Conservation (phyloP, 2,113 vertebrate genomes). For the Vimba vimba region DNA sequence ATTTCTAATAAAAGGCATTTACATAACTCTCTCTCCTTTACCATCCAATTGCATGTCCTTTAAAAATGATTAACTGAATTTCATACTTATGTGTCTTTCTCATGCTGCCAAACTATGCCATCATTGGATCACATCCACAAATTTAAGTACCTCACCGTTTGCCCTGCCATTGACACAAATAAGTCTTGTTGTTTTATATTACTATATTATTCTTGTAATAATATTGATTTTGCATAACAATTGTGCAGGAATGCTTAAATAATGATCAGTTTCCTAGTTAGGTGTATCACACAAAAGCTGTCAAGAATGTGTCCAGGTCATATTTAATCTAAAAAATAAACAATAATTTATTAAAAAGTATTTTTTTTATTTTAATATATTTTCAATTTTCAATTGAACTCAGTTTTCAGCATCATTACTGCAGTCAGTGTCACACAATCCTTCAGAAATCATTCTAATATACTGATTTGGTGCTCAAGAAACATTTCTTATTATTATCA, state of each 20-base stretch:
- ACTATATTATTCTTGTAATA: no score
- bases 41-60: not conserved
- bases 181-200: no score
- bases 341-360: no score
- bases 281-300: no score
- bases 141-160: not conserved
- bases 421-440: not conserved
- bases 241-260: no score
- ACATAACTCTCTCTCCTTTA: constrained; percentile 41
- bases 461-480: not conserved
- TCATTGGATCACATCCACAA: not conserved
- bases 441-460: not conserved
- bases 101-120: not conserved
- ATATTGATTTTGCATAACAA: no score
- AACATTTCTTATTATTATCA: not conserved
- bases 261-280: no score
- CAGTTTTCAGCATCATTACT: not conserved
- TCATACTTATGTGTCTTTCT: not conserved
- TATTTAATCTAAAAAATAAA: no score
- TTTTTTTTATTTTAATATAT: no score
- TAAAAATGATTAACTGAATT: constrained; percentile 15
- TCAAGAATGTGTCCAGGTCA: no score
- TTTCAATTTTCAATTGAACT: not conserved
- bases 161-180: not conserved
- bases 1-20: constrained; percentile 51